These are phyloP conservation scores for Sebastes variabilis DNA, from an alignment of 2,797 vertebrate genomes.

Conservation along the genomic window DNA sequence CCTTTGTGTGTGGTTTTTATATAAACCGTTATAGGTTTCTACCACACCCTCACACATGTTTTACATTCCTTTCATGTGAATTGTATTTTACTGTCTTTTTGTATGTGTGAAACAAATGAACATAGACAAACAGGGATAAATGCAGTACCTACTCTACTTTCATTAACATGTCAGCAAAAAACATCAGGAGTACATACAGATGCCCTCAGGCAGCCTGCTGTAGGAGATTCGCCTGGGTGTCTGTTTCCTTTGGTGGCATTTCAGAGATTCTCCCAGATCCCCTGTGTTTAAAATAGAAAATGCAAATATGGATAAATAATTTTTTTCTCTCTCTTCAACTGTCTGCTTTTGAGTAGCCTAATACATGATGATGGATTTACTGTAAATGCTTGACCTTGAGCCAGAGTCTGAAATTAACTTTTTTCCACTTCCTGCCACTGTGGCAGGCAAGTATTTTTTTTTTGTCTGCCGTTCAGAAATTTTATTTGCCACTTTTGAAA, in stretches of 20 bases:
- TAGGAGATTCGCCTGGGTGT: conserved; percentile 47
- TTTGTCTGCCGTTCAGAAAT: no score
- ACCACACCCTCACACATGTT: not conserved
- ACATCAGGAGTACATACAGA: conserved; percentile 2
- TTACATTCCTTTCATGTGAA: no score
- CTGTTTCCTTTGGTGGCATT: conserved; percentile 54
- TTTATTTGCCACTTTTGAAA: no score
- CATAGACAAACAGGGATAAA: not conserved
- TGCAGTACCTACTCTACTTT: conserved; percentile 2
- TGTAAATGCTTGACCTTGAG: not conserved
- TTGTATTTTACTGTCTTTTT: no score
- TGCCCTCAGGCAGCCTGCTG: conserved; percentile 69
- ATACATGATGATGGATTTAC: not conserved
- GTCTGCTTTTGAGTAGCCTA: not conserved
- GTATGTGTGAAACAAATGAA: not conserved
- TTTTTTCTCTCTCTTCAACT: no score
- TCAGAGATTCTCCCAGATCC: conserved; percentile 56
- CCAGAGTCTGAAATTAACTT: no score
- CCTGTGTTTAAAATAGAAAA: conserved; percentile 55
- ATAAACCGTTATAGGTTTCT: no score
- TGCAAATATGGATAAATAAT: not conserved
- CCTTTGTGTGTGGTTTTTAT: no score
- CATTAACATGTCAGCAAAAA: conserved; percentile 17
- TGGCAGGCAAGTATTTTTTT: no score
- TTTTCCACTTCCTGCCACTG: no score